A percentile compares a stretch with the other conserved stretches of the same genome.
phyloP scores from a whole-genome alignment of 2,113 vertebrate species.

The Amblyopsis rosae region DNA sequence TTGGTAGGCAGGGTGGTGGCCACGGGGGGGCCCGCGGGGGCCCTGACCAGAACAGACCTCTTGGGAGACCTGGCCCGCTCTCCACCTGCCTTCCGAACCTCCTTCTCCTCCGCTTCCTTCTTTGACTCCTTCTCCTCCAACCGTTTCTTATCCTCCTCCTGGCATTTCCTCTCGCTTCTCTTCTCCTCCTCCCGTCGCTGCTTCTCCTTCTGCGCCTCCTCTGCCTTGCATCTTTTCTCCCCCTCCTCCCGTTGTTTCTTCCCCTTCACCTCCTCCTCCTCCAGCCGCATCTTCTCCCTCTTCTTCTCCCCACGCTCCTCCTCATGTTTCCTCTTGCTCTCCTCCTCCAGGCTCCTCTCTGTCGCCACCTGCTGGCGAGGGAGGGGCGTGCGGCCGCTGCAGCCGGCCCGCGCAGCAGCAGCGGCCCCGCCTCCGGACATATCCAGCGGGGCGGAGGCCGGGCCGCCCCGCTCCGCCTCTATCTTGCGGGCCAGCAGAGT shows the following conservation, averaged over 20 bases:
- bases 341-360: conserved; percentile 8
- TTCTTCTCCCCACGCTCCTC: neutral
- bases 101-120: conserved; percentile 17
- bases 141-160: neutral
- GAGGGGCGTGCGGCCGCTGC: conserved; percentile 19
- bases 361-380: conserved; percentile 24
- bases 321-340: neutral
- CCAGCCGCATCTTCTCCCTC: neutral
- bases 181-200: neutral
- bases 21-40: conserved; percentile 12
- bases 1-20: conserved; percentile 16
- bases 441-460: conserved; percentile 1
- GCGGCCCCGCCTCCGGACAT: conserved; percentile 24
- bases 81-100: neutral
- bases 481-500: conserved; percentile 78
- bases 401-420: conserved; percentile 2
- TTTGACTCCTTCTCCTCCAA: neutral
- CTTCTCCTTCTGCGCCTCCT: neutral
- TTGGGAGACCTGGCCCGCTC: conserved; percentile 34
- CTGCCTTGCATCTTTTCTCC: conserved; percentile 3
- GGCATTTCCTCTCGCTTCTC: neutral
- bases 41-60: conserved; percentile 44
- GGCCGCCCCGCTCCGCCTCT: conserved; percentile 71
- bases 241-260: conserved; percentile 23
- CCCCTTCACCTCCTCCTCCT: conserved; percentile 20